Percentiles rank a stretch among this genome's conserved stretches.
These are phyloP conservation scores for Salticus scenicus DNA, from an alignment of 2,888 invertebrate species.

Conservation along the genomic window DNA sequence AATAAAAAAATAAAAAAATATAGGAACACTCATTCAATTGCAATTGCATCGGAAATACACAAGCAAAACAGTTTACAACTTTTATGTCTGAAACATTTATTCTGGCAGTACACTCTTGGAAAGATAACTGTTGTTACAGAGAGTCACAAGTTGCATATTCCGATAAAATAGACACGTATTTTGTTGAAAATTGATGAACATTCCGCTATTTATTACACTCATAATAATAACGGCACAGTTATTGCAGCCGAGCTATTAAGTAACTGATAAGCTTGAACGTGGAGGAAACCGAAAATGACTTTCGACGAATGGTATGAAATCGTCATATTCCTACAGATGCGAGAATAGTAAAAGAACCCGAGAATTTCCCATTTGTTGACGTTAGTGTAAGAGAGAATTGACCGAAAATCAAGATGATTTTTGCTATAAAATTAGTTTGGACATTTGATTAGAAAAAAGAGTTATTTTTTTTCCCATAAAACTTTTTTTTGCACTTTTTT, in stretches of 20 bases:
- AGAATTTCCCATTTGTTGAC: conserved; percentile 41
- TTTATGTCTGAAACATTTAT: too few relatives aligned
- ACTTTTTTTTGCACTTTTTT: background rate
- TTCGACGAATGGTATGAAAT: conserved; percentile 34
- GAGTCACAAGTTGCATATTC: conserved; percentile 52
- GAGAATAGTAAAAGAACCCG: conserved; percentile 19
- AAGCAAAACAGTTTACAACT: too few relatives aligned
- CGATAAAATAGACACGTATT: conserved; percentile 66
- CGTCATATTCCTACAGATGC: conserved; percentile 38
- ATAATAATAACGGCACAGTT: conserved; percentile 68
- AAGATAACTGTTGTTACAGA: conserved; percentile 59
- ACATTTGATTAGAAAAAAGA: background rate
- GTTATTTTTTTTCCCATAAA: background rate
- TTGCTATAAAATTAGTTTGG: background rate
- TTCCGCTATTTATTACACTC: conserved; percentile 62
- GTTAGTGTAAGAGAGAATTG: background rate
- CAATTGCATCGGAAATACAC: too few relatives aligned
- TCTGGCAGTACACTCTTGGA: conserved; percentile 20
- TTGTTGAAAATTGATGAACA: conserved; percentile 61
- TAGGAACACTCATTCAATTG: too few relatives aligned
- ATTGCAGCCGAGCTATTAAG: conserved; percentile 65
- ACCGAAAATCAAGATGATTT: background rate
- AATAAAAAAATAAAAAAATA: too few relatives aligned
- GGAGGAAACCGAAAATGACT: conserved; percentile 38
- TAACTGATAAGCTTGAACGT: conserved; percentile 61